Percentiles rank a stretch among this genome's conserved stretches.
phyloP scores from a whole-genome alignment of 2,113 vertebrate genomes.

The Stercorarius parasiticus region DNA sequence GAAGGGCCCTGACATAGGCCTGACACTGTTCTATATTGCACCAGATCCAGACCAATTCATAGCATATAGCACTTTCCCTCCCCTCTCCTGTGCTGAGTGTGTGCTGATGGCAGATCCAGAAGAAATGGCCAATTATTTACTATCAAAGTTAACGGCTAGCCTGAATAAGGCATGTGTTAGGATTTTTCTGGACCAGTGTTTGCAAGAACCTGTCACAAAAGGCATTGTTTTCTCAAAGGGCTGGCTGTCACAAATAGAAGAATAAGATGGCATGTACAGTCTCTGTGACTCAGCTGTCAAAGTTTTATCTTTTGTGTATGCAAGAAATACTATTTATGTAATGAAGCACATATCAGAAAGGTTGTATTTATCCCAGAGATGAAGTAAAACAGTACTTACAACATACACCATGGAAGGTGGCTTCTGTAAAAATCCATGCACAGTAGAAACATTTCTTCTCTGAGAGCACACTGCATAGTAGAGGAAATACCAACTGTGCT shows the following conservation, averaged over 20 bases:
- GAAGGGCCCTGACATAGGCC: background rate
- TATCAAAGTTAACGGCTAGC: background rate
- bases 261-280: background rate
- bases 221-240: background rate
- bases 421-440: background rate
- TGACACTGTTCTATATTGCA: background rate
- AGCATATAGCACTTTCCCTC: background rate
- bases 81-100: background rate
- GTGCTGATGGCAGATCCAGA: background rate
- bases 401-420: background rate
- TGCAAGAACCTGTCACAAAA: conserved; percentile 5
- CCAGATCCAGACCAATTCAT: background rate
- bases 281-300: conserved; percentile 9
- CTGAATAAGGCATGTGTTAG: background rate
- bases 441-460: background rate
- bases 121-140: background rate
- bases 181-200: background rate
- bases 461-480: background rate
- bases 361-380: background rate
- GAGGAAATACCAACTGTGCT: background rate
- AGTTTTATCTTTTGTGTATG: background rate
- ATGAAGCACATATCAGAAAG: background rate
- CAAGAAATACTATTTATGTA: conserved; percentile 1
- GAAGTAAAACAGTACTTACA: background rate
- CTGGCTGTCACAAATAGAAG: background rate